A percentile compares a stretch with the other conserved stretches of the same genome.
These are phyloP conservation scores for Erythrocebus patas DNA, from an alignment of 2,113 vertebrate species.

Conservation along the genomic window DNA sequence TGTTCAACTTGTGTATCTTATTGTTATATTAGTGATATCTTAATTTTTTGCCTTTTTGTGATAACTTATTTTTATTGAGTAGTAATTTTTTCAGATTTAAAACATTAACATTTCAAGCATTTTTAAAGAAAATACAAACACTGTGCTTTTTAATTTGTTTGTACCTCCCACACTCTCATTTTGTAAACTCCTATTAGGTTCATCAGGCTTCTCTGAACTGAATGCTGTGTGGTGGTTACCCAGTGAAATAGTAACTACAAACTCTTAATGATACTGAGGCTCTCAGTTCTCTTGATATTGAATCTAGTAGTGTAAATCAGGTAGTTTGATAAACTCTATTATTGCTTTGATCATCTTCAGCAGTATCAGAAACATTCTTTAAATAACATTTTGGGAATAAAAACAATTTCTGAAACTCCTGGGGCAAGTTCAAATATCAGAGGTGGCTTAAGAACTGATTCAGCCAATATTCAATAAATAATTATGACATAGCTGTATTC, in stretches of 20 bases:
- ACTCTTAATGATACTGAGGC: neutral
- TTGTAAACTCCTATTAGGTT: neutral
- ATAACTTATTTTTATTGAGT: neutral
- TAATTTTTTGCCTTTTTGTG: neutral
- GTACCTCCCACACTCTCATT: neutral
- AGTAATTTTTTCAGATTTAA: neutral
- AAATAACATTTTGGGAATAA: neutral
- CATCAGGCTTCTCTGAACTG: neutral
- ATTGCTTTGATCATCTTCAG: neutral
- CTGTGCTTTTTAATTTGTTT: neutral
- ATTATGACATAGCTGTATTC: neutral
- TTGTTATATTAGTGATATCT: neutral
- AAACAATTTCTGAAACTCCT: neutral
- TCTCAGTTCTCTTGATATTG: neutral
- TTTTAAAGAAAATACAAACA: neutral
- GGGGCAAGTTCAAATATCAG: conserved; percentile 1
- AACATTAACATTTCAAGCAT: neutral
- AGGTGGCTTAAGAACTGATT: neutral
- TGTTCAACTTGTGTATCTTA: neutral
- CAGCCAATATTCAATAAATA: neutral
- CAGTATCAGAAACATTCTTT: neutral
- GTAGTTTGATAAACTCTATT: neutral
- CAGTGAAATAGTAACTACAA: neutral
- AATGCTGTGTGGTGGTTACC: neutral
- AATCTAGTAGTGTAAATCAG: neutral